A percentile compares a stretch with the other conserved stretches of the same genome.
These are phyloP conservation scores for Hololepta plana DNA, from an alignment of 2,888 invertebrate genomes.

Conservation along the genomic window DNA sequence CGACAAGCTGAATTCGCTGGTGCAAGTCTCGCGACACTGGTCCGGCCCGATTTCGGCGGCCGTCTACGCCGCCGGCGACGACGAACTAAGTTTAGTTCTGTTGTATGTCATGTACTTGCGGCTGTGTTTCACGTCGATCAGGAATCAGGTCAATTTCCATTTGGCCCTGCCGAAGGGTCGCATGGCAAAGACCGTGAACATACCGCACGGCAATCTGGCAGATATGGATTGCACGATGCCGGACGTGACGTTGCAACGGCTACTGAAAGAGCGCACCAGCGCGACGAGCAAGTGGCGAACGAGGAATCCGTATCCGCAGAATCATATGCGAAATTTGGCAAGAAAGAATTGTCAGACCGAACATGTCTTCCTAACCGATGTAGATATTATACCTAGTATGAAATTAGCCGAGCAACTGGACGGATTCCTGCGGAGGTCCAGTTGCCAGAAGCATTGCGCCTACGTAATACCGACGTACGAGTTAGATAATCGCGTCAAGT, in stretches of 20 bases:
- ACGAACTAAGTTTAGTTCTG: slow-evolving; percentile 54
- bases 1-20: slow-evolving; percentile 59
- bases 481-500: slow-evolving; percentile 57
- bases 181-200: slow-evolving; percentile 16
- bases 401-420: slow-evolving; percentile 54
- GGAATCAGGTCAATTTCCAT: slow-evolving; percentile 58
- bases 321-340: slow-evolving; percentile 73
- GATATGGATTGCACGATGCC: slow-evolving; percentile 46
- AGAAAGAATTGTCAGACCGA: slow-evolving; percentile 67
- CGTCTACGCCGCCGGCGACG: slow-evolving; percentile 59
- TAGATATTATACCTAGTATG: slow-evolving; percentile 70
- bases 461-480: slow-evolving; percentile 86
- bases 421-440: slow-evolving; percentile 37
- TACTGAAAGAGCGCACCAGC: slow-evolving; percentile 39
- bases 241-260: slow-evolving; percentile 38
- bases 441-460: slow-evolving; percentile 48
- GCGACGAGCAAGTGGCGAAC: slow-evolving; percentile 56
- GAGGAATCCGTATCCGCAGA: slow-evolving; percentile 71
- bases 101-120: slow-evolving; percentile 59
- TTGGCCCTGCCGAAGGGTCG: slow-evolving; percentile 48
- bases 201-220: slow-evolving; percentile 21
- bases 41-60: slow-evolving; percentile 72
- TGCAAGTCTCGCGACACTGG: slow-evolving; percentile 66
- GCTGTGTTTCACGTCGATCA: slow-evolving; percentile 52
- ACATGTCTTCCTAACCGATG: slow-evolving; percentile 70